Evolutionary conservation across 2,888 invertebrate species (phyloP).

Genomic region (Oscheius myriophilus): DNA sequence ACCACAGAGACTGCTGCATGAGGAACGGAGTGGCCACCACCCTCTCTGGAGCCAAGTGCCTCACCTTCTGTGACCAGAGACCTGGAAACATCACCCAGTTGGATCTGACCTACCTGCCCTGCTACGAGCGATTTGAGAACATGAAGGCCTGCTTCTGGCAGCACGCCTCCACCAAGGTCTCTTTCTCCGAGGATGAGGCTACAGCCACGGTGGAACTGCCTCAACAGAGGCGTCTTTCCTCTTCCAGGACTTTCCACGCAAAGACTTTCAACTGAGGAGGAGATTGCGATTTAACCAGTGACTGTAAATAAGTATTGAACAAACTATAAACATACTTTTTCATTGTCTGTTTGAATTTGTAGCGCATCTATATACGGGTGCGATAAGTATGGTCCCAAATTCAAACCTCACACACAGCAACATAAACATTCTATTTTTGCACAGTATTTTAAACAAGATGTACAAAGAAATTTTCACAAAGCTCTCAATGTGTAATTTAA

Average conservation of each 20-base stretch:
- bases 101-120: conserved; percentile 57
- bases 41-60: conserved; percentile 58
- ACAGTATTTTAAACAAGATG: too few relatives aligned
- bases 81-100: conserved; percentile 63
- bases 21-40: conserved; percentile 60
- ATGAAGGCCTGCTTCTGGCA: conserved; percentile 64
- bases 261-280: too few relatives aligned
- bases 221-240: conserved; percentile 21
- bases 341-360: too few relatives aligned
- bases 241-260: conserved; percentile 25
- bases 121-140: conserved; percentile 61
- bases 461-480: too few relatives aligned
- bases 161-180: conserved; percentile 37
- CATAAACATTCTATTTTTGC: too few relatives aligned
- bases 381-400: too few relatives aligned
- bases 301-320: too few relatives aligned
- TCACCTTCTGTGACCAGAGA: conserved; percentile 63
- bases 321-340: too few relatives aligned
- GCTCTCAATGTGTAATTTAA: too few relatives aligned
- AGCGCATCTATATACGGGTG: too few relatives aligned
- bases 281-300: too few relatives aligned
- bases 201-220: conserved; percentile 14
- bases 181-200: conserved; percentile 31
- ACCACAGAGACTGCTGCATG: conserved; percentile 55
- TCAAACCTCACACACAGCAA: too few relatives aligned